Evolutionary conservation across 2,888 invertebrate genomes (phyloP).

Genomic region (Capitulum mitella): DNA sequence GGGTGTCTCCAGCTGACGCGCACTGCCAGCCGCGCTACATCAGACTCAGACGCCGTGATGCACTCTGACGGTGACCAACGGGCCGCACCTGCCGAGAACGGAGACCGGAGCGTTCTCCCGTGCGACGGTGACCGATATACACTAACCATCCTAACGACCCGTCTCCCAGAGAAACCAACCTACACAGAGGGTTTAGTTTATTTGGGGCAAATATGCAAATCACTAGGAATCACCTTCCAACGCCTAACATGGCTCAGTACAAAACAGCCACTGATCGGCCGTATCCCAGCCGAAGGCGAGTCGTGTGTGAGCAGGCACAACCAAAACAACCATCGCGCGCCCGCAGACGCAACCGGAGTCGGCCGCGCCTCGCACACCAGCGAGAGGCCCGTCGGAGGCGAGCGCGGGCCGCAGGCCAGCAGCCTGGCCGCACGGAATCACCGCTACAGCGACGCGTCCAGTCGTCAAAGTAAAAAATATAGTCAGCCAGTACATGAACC

Average conservation of each 20-base stretch:
- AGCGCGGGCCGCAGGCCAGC: background rate
- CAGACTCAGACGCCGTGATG: too few relatives aligned
- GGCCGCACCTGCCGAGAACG: too few relatives aligned
- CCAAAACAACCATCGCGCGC: background rate
- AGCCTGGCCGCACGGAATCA: background rate
- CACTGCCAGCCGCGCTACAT: too few relatives aligned
- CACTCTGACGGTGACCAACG: too few relatives aligned
- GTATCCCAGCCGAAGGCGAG: background rate
- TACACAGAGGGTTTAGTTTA: constrained; percentile 4
- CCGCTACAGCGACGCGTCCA: background rate
- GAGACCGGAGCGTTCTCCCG: too few relatives aligned
- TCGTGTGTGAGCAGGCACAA: background rate
- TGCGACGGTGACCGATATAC: too few relatives aligned
- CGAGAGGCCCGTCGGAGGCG: background rate
- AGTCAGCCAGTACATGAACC: background rate
- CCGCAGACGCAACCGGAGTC: background rate
- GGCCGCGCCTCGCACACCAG: background rate
- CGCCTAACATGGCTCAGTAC: background rate
- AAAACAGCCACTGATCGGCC: constrained; percentile 1
- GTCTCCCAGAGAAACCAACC: too few relatives aligned
- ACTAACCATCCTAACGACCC: background rate
- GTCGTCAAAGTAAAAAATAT: background rate
- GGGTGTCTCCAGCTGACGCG: too few relatives aligned
- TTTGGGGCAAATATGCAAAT: constrained; percentile 18
- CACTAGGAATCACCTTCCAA: background rate